These are phyloP conservation scores for Oncorhynchus clarkii DNA, from an alignment of 2,113 vertebrate species.

Conservation along the genomic window DNA sequence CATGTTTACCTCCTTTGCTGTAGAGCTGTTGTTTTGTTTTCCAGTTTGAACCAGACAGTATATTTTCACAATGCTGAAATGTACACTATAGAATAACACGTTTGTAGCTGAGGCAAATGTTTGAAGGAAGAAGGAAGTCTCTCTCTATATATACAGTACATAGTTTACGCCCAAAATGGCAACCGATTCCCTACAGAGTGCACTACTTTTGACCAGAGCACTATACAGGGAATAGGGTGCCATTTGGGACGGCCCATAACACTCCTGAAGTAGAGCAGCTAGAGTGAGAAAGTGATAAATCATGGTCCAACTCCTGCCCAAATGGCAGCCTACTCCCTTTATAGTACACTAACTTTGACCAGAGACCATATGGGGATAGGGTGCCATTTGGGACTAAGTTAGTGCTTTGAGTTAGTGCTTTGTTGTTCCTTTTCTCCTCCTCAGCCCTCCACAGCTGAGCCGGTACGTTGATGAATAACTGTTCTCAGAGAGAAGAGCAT, in stretches of 20 bases:
- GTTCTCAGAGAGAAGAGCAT: slow-evolving; percentile 47
- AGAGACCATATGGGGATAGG: too few relatives aligned
- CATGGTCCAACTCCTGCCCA: slow-evolving; percentile 27
- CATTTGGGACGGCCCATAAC: not conserved
- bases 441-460: slow-evolving; percentile 26
- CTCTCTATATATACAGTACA: not conserved
- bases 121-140: not conserved
- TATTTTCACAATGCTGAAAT: not conserved
- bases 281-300: slow-evolving; percentile 43
- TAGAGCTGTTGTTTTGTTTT: too few relatives aligned
- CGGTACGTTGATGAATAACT: slow-evolving; percentile 47
- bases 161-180: too few relatives aligned
- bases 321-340: too few relatives aligned
- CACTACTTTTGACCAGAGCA: too few relatives aligned
- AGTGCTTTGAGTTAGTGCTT: slow-evolving; percentile 36
- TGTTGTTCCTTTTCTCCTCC: slow-evolving; percentile 40
- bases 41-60: too few relatives aligned
- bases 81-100: not conserved
- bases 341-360: too few relatives aligned
- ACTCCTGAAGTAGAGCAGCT: slow-evolving; percentile 47
- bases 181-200: too few relatives aligned
- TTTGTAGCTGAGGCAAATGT: not conserved
- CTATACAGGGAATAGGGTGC: too few relatives aligned
- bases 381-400: not conserved
- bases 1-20: too few relatives aligned